Base-by-base conservation (phyloP, 2,888 invertebrate species). In the Ophion slaviceki region DNA sequence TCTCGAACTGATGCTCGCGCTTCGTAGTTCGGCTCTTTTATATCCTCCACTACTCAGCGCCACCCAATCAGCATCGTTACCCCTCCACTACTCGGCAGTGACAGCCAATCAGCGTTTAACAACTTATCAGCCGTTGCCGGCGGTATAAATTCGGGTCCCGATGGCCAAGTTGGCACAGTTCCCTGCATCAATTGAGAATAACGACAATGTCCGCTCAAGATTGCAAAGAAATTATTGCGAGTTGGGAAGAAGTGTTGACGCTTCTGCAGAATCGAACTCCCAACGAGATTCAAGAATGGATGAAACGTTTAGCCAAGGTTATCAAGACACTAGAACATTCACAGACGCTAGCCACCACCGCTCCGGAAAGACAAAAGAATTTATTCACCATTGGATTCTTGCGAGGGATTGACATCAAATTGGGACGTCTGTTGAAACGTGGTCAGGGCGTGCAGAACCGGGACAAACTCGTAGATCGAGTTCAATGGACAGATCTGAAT, bases 401-500 rank as follows among this genome's bases (percentile, higher is more conserved):
- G 17, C 40, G 17, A 5, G 74, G 74, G 1, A 32, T n/a, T 74
- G 1, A 66, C 5, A 67, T 74, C 10, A 67, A 80, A 14, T 14
- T 74, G 67, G 47, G 14, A 28, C n/a, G 71, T 11, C 61, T 66
- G 64, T 2, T 80, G 14, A 75, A 80, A 66, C 68, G 67, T 2
- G 74, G 80, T 8, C 17, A 36, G 7, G 80, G 74, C 14, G 40
- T 79, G 5, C 70, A 45, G 14, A 45, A 45, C 7, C 28, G 59
- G 11, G 61, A 61, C 40, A 61, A 24, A 45, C 74, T 24, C 28
- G 11, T 6, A 2, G 74, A 75, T 5, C 17, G 71, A 20, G 82
- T 81, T 4, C 14, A 17, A 28, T 84, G 84, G 70, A n/a, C 74
- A 1, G 71, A 86, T 70, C 36, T 81, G 11, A 20, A 47, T 8